Base-by-base conservation (phyloP, 2,888 invertebrate genomes). In the Alitta virens region DNA sequence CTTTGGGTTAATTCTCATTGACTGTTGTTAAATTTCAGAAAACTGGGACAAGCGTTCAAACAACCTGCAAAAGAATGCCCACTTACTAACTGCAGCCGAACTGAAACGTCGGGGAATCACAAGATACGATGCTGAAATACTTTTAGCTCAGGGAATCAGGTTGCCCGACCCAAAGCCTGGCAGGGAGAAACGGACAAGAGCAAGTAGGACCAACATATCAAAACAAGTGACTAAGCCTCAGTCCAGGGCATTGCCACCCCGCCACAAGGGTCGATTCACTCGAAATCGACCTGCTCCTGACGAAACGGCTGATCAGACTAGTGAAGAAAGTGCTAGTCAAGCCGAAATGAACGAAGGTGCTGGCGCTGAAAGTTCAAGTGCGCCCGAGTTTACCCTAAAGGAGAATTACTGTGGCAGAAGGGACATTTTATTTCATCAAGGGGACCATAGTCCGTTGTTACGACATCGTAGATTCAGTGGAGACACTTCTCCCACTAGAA, bases 51-150 rank as follows among this genome's bases (percentile, higher is more conserved):
- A 69, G 18, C 66, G 80, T 56, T 76, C 76, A 55, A 75, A 72
- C 26, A 78, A 79, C 63, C 63, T 80, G 49, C 72, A 77, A 63
- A 76, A 76, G 51, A 74, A 75, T 33, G 74, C 78, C 1, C 78
- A 78, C 63, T 70, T 81, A 23, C 64, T 80, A 60, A 77, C 72
- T 38, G 70, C 74, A 53, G 72, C 74, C 16, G 80, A 79, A 61
- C 64, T 79, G 21, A 79, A 77, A 62, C 66, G 72, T 42, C 68
- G 79, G 18, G 79, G 79, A 2, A 78, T 81, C 38, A 81, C 80
- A 14, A 67, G 78, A 7, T 79, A 78, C 60, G 78, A 80, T 73
- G 80, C 80, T 1, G 79, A 80, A 68, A 74, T 81, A 25, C 69
- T 81, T 33, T 70, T 80, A 9, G 71, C 75, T 24, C 78, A 78